Evolutionary conservation across 2,113 vertebrate species (phyloP), one percentile per base, ranked within the genome.

Genomic region (Corythaixoides concolor): DNA sequence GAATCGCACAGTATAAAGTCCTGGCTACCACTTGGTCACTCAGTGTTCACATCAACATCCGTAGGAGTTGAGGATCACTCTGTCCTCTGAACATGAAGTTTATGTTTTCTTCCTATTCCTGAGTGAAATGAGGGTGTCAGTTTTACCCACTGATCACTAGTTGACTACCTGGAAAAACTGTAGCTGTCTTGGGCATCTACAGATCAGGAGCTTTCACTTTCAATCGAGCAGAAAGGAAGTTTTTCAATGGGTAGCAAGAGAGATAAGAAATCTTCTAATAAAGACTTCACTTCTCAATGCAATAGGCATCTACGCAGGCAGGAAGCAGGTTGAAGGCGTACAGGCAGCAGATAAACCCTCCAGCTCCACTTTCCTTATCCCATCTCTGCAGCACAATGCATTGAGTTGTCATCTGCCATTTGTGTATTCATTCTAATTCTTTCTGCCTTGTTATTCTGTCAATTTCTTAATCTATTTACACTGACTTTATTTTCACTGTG

Each of bases 361-460:
- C 43, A 75, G 69, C 63, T 84, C 62, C 52, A n/a, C 81, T 93
- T 76, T 11, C 49, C 49, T 52, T 49, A 90, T 80, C 84, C 88
- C 53, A 41, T n/a, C 52, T 92, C 75, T 39, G 28, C 75, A 12
- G 45, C 83, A 58, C 75, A 53, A 74, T 30, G 69, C 92, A 58
- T 93, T 62, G 78, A 77, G 94, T 74, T 94, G 97, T 97, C 97
- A 75, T 90, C 90, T 88, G 85, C 82, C 90, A 96, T 95, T 86
- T 77, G 90, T 64, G 84, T 94, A 50, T 95, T 96, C 97, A 55
- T 96, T 93, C 97, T 94, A 74, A 95, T 98, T 97, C 94, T 95
- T 97, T 96, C 89, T 95, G 97, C 91, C 97, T 97, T 97, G 97
- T 97, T 98, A 96, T 97, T 97, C 98, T 97, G 98, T 97, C 97